phyloP scores from a whole-genome alignment of 1,140 invertebrate genomes.

The Drosophila elegans region DNA sequence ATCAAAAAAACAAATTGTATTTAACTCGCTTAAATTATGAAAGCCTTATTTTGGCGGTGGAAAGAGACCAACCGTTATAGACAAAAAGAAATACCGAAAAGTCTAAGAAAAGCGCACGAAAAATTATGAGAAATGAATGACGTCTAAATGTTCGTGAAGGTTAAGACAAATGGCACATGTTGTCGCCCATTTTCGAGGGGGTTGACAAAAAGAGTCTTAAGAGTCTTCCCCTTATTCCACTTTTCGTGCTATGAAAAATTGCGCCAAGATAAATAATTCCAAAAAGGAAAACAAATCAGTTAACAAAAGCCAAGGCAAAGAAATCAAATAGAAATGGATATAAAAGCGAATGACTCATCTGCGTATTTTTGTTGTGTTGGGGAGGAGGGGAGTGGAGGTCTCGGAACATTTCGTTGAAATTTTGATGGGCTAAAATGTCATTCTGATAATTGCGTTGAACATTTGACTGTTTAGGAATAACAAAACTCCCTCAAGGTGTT shows the following conservation, averaged over 20 bases:
- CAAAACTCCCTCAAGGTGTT: conserved; percentile 36
- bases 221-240: conserved; percentile 3
- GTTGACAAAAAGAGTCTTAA: conserved; percentile 25
- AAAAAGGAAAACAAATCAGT: conserved; percentile 58
- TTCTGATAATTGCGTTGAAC: conserved; percentile 49
- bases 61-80: conserved; percentile 29
- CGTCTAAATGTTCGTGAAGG: conserved; percentile 80
- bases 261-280: conserved; percentile 61
- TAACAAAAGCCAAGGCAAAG: conserved; percentile 38
- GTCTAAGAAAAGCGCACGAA: conserved; percentile 47
- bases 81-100: conserved; percentile 17
- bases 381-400: neutral
- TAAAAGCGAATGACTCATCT: conserved; percentile 36
- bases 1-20: conserved; percentile 15
- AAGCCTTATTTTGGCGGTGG: neutral
- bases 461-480: conserved; percentile 47
- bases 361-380: neutral
- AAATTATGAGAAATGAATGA: conserved; percentile 82
- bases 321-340: conserved; percentile 29
- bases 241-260: conserved; percentile 32
- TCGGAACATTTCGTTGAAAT: conserved; percentile 4
- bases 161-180: conserved; percentile 79
- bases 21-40: conserved; percentile 24
- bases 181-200: conserved; percentile 48
- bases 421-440: conserved; percentile 34